These are phyloP conservation scores for Noctua janthina DNA, from an alignment of 2,888 invertebrate species.

Conservation along the genomic window DNA sequence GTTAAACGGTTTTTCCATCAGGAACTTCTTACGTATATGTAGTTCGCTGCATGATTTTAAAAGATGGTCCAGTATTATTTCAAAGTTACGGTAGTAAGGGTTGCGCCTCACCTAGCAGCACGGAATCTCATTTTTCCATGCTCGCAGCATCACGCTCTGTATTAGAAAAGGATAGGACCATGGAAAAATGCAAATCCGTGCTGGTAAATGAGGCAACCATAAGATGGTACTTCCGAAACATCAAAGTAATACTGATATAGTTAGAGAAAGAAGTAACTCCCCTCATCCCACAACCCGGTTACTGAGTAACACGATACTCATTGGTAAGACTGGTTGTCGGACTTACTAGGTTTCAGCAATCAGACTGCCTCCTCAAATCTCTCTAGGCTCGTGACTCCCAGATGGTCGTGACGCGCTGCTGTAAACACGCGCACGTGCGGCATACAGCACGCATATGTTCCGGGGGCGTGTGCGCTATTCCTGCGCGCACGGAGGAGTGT, in stretches of 20 bases:
- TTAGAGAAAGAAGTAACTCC: background rate
- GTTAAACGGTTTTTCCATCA: background rate
- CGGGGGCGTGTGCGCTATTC: slow-evolving; percentile 54
- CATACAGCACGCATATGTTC: slow-evolving; percentile 58
- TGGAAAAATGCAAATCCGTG: background rate
- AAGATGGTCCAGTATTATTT: background rate
- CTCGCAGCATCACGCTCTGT: background rate
- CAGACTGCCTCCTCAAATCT: slow-evolving; percentile 31
- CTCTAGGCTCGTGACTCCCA: slow-evolving; percentile 33
- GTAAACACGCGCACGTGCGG: slow-evolving; percentile 66
- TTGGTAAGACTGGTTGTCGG: background rate
- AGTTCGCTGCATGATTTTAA: background rate
- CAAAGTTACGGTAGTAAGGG: too few relatives aligned
- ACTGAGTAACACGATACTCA: background rate
- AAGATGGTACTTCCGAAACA: background rate
- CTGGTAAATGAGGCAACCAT: background rate
- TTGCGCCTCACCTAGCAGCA: background rate
- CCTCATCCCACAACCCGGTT: background rate
- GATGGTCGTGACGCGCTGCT: slow-evolving; percentile 60
- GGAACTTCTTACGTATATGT: background rate
- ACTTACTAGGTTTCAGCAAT: background rate
- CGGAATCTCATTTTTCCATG: background rate
- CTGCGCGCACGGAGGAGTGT: slow-evolving; percentile 18
- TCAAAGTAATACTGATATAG: background rate
- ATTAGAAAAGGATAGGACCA: background rate